Evolutionary conservation across 2,888 invertebrate genomes (phyloP).

Genomic region (Caenorhabditis sp.): DNA sequence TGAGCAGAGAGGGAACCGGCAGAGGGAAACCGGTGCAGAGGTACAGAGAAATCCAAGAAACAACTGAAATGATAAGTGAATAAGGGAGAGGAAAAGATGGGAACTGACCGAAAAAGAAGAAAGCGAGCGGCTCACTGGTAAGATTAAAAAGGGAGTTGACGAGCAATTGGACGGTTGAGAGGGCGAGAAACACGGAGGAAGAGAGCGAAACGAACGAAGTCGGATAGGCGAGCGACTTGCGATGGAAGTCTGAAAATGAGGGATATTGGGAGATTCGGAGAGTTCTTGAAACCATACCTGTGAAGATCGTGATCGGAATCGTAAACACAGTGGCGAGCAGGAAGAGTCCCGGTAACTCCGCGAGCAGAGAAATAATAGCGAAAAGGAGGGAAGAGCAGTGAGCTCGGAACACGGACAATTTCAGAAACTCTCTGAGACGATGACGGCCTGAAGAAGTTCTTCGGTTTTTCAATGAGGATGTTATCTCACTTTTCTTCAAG

Average conservation of each 20-base stretch:
- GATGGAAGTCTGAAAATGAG: constrained; percentile 40
- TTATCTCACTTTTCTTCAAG: constrained; percentile 28
- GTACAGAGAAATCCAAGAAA: constrained; percentile 19
- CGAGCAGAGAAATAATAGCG: not conserved
- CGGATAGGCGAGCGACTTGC: constrained; percentile 7
- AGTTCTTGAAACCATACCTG: constrained; percentile 3
- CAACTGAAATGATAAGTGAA: constrained; percentile 11
- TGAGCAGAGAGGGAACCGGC: constrained; percentile 25
- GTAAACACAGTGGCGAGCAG: constrained; percentile 1
- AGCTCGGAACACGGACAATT: constrained; percentile 10
- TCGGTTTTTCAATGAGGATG: too few species aligned
- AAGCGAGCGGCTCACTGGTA: constrained; percentile 13
- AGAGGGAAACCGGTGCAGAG: constrained; percentile 25
- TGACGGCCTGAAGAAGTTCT: constrained; percentile 24
- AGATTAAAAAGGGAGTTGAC: constrained; percentile 3
- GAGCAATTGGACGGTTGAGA: constrained; percentile 8
- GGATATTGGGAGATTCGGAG: not conserved
- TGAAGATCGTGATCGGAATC: constrained; percentile 26
- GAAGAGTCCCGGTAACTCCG: not conserved
- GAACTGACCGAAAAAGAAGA: constrained; percentile 37
- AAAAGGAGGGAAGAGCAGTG: constrained; percentile 15
- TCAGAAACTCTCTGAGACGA: constrained; percentile 28
- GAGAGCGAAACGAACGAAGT: constrained; percentile 1
- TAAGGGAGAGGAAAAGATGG: not conserved
- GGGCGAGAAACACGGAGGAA: constrained; percentile 2